Evolutionary conservation across 2,888 invertebrate species (phyloP).

Genomic region (Mythimna vitellina): DNA sequence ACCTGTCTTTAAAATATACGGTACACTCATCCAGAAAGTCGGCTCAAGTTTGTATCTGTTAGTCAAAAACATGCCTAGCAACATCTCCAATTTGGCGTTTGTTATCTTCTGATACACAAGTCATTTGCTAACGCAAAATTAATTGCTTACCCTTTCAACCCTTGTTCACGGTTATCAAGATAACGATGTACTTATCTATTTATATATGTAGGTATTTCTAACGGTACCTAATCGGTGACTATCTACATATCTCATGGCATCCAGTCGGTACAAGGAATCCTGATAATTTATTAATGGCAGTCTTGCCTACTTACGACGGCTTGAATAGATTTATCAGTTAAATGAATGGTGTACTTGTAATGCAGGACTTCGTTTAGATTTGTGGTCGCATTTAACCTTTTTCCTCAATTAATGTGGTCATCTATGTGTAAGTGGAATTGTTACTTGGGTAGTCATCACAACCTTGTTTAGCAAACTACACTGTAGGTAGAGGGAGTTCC

Average conservation of each 20-base stretch:
- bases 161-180: constrained; percentile 31
- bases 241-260: constrained; percentile 6
- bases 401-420: constrained; percentile 40
- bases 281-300: constrained; percentile 23
- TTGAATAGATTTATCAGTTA: constrained; percentile 20
- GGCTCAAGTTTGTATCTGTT: constrained; percentile 11
- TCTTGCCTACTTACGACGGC: constrained; percentile 14
- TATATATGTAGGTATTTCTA: constrained; percentile 18
- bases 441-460: constrained; percentile 1
- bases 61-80: constrained; percentile 7
- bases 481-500: constrained; percentile 33
- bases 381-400: constrained; percentile 18
- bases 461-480: background rate
- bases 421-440: constrained; percentile 4
- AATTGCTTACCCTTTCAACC: constrained; percentile 47
- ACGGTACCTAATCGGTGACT: constrained; percentile 16
- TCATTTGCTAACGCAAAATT: constrained; percentile 46
- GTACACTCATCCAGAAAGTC: constrained; percentile 11
- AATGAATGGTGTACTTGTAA: constrained; percentile 11
- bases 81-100: constrained; percentile 11
- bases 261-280: constrained; percentile 7
- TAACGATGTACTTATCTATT: constrained; percentile 19
- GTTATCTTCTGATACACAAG: constrained; percentile 23
- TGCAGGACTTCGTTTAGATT: background rate
- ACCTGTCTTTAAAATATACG: constrained; percentile 20